Evolutionary conservation across 2,113 vertebrate species (phyloP).

Genomic region (Thomomys bottae): DNA sequence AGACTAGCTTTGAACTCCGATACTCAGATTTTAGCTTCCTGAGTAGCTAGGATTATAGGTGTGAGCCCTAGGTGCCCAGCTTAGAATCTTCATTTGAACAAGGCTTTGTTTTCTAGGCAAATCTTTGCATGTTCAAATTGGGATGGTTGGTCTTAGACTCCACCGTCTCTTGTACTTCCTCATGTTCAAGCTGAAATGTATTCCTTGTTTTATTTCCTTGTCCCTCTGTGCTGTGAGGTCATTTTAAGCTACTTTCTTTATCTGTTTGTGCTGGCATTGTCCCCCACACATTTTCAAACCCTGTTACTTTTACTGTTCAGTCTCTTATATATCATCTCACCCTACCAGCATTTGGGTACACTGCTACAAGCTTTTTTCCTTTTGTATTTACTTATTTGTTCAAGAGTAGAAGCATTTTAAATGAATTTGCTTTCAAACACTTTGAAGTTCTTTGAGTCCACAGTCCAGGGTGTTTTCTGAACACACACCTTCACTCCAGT

Average conservation of each 20-base stretch:
- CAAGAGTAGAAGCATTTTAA: neutral
- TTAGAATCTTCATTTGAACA: too few relatives aligned
- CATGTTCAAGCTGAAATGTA: neutral
- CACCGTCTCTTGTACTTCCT: too few relatives aligned
- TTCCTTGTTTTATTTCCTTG: neutral
- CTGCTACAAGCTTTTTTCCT: neutral
- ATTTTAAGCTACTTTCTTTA: neutral
- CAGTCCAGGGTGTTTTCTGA: neutral
- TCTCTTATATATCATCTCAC: neutral
- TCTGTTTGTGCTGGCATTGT: neutral
- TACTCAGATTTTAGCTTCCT: too few relatives aligned
- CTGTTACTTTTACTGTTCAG: neutral
- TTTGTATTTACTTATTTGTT: neutral
- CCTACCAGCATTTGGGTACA: neutral
- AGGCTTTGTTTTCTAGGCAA: too few relatives aligned
- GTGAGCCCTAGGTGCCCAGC: too few relatives aligned
- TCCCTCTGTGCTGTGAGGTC: neutral
- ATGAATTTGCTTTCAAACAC: neutral
- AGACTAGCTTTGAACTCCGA: too few relatives aligned
- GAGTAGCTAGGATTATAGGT: too few relatives aligned
- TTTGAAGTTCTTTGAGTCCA: neutral
- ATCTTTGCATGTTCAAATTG: too few relatives aligned
- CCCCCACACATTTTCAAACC: neutral
- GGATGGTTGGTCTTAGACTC: too few relatives aligned
- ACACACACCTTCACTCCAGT: rapidly evolving